Conservation (phyloP, 2,113 vertebrate species). For the Piprites chloris region DNA sequence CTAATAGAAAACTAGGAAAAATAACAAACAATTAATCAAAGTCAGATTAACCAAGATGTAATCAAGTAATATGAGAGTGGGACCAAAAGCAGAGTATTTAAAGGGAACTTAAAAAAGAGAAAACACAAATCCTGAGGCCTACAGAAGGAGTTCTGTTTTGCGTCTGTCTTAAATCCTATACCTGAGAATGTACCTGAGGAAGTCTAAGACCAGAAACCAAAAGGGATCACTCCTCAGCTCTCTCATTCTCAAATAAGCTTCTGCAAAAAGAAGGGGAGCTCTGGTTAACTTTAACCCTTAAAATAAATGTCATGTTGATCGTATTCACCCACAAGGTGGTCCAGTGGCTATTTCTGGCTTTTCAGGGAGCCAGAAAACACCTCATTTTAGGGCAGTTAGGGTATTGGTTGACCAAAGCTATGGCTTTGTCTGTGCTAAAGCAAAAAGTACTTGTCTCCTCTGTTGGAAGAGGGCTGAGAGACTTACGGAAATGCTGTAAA, state of each 20-base stretch:
- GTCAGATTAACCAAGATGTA: background rate
- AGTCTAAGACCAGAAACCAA: background rate
- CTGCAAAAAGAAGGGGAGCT: background rate
- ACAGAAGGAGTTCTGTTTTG: background rate
- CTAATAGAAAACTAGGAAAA: constrained; percentile 2
- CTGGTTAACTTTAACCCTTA: background rate
- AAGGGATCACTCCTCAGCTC: background rate
- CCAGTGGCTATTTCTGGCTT: background rate
- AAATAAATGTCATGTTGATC: background rate
- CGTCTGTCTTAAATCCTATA: background rate
- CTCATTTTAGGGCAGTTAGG: background rate
- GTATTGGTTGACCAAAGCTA: background rate
- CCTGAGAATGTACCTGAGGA: rapidly evolving
- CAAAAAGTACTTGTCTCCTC: background rate
- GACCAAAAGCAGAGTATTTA: background rate
- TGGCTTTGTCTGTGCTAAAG: background rate
- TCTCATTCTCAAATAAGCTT: background rate
- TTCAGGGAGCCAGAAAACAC: background rate
- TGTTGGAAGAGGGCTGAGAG: background rate
- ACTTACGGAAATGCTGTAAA: background rate
- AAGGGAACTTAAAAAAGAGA: background rate
- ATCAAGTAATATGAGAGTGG: background rate
- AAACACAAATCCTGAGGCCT: background rate
- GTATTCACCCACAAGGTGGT: background rate
- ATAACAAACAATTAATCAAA: background rate